A percentile compares a stretch with the other conserved stretches of the same genome.
Evolutionary conservation across 1,140 invertebrate genomes (phyloP).

Genomic region (Glossosoma conforme): DNA sequence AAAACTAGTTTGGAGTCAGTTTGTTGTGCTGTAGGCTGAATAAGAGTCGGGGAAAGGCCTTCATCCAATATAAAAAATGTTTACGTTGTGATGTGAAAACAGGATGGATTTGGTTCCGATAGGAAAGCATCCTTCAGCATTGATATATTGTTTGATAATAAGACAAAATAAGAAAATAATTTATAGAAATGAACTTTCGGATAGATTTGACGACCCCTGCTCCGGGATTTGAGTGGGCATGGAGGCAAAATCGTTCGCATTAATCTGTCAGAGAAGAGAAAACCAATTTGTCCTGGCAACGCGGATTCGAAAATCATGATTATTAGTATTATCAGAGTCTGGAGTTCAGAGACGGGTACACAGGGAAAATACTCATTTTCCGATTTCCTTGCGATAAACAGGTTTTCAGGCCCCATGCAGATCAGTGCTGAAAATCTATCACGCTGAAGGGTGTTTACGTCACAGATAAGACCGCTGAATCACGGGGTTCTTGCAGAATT

Average conservation of each 20-base stretch:
- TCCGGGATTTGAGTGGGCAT: background rate
- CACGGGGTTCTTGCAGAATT: background rate
- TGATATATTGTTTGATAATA: too few species aligned
- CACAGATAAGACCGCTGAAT: constrained; percentile 17
- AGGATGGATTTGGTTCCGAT: too few species aligned
- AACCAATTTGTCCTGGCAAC: constrained; percentile 31
- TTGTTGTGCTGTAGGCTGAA: too few species aligned
- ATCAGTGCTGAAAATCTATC: constrained; percentile 27
- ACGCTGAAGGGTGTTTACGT: constrained; percentile 18
- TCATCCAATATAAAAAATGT: too few species aligned
- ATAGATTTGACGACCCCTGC: too few species aligned
- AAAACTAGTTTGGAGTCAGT: too few species aligned
- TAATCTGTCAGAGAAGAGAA: constrained; percentile 33
- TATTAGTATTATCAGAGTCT: constrained; percentile 26
- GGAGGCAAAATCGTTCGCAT: constrained; percentile 23
- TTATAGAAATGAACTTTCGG: too few species aligned
- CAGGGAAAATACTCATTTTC: constrained; percentile 27
- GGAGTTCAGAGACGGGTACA: constrained; percentile 17
- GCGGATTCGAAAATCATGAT: constrained; percentile 30
- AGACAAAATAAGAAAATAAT: too few species aligned
- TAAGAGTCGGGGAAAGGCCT: too few species aligned
- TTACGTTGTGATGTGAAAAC: too few species aligned
- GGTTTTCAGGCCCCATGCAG: constrained; percentile 20
- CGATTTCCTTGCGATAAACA: constrained; percentile 21
- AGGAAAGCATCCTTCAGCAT: too few species aligned